Conservation (phyloP, 2,888 invertebrate species). For the Pediacus dermestoides region DNA sequence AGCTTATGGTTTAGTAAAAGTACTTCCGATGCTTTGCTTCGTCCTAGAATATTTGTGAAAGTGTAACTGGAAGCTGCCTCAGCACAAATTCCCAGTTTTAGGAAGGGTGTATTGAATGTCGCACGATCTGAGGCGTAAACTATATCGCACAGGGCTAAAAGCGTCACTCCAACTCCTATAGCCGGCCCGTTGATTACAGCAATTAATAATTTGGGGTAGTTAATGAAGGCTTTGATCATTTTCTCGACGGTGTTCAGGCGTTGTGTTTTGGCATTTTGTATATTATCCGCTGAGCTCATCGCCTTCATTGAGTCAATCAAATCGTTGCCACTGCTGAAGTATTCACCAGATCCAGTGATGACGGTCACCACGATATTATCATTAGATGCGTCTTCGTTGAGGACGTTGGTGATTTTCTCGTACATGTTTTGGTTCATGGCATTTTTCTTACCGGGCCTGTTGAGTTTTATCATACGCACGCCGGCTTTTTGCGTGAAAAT, state of each 20-base stretch:
- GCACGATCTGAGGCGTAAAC: slow-evolving; percentile 85
- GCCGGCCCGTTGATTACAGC: slow-evolving; percentile 92
- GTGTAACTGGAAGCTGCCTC: slow-evolving; percentile 87
- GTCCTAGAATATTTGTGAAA: slow-evolving; percentile 82
- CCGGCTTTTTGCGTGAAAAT: slow-evolving; percentile 44
- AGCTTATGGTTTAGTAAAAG: slow-evolving; percentile 68
- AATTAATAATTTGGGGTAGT: slow-evolving; percentile 83
- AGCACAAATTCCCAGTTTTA: slow-evolving; percentile 75
- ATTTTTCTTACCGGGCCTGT: slow-evolving; percentile 78
- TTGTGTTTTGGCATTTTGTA: no score
- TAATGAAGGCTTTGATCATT: slow-evolving; percentile 73
- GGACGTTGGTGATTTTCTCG: slow-evolving; percentile 56
- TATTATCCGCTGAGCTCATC: slow-evolving; percentile 5
- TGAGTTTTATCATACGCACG: slow-evolving; percentile 62
- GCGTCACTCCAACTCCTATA: slow-evolving; percentile 85
- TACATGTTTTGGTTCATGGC: slow-evolving; percentile 71
- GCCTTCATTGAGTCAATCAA: slow-evolving; percentile 37
- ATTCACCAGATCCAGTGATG: slow-evolving; percentile 76
- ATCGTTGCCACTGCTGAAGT: slow-evolving; percentile 85
- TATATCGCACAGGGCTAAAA: slow-evolving; percentile 80
- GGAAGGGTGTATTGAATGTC: slow-evolving; percentile 85
- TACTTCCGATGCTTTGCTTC: slow-evolving; percentile 61
- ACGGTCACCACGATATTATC: slow-evolving; percentile 65
- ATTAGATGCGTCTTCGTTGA: slow-evolving; percentile 68
- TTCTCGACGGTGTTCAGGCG: slow-evolving; percentile 31